A percentile compares a stretch with the other conserved stretches of the same genome.
Evolutionary conservation across 37 sponge, comb jelly and placozoan genomes (phyloP).

Genomic region (Agelas oroides): DNA sequence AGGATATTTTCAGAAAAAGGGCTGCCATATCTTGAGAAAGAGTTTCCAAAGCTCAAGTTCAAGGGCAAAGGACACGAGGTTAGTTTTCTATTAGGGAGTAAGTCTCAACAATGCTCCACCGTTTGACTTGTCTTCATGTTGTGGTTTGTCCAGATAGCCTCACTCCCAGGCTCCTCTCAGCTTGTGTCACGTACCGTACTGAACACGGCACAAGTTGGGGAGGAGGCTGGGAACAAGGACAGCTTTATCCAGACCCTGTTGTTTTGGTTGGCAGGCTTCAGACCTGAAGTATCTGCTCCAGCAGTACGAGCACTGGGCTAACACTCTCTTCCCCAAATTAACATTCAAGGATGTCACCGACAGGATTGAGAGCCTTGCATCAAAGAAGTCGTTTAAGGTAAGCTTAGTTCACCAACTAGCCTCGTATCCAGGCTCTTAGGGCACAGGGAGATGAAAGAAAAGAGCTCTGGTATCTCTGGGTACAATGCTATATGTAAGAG

Average conservation of each 20-base stretch:
- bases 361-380: conserved; percentile 67
- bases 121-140: no score
- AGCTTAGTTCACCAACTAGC: neutral
- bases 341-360: conserved; percentile 75
- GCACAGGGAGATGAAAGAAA: no score
- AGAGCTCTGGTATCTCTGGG: no score
- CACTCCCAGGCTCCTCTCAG: no score
- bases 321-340: conserved; percentile 80
- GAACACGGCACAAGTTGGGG: no score
- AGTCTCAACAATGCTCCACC: no score
- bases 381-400: conserved; percentile 83
- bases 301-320: conserved; percentile 92
- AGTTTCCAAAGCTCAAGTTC: conserved; percentile 87
- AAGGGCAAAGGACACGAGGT: conserved; percentile 89
- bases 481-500: no score
- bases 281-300: conserved; percentile 78
- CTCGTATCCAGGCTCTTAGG: no score
- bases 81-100: neutral
- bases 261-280: conserved; percentile 29
- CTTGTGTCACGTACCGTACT: no score
- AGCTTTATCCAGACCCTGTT: no score
- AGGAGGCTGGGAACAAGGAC: no score
- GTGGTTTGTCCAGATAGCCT: no score
- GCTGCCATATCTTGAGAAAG: conserved; percentile 56
- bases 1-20: conserved; percentile 76